Conservation (phyloP, 2,113 vertebrate genomes). For the Dipodomys stephensi region DNA sequence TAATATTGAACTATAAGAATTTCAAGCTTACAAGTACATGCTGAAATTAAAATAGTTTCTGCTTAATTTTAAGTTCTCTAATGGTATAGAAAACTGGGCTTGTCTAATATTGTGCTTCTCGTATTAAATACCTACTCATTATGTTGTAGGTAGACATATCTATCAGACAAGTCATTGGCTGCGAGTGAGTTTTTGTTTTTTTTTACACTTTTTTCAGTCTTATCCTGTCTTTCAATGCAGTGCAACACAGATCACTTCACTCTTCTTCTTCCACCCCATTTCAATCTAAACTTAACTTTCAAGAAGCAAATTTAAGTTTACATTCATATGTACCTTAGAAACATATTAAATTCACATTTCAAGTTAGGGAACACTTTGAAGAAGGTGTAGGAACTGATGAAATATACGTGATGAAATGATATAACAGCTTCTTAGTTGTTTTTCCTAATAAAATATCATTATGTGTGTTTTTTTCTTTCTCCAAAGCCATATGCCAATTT, state of each 20-base stretch:
- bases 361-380: not conserved
- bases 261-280: not conserved
- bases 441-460: constrained; percentile 50
- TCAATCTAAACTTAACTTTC: not conserved
- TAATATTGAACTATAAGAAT: not conserved
- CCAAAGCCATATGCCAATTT: constrained; percentile 94
- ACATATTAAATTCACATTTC: not conserved
- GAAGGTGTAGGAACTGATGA: not conserved
- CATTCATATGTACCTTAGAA: not conserved
- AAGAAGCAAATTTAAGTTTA: not conserved
- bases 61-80: constrained; percentile 7
- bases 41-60: not conserved
- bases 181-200: not conserved
- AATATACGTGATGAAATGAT: not conserved
- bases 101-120: not conserved
- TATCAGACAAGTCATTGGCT: not conserved
- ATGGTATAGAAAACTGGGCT: not conserved
- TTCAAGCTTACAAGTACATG: not conserved
- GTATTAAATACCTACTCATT: not conserved
- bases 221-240: not conserved
- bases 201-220: not conserved
- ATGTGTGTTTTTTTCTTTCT: constrained; percentile 66
- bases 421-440: not conserved
- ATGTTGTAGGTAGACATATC: not conserved
- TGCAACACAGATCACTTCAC: not conserved